A percentile compares a stretch with the other conserved stretches of the same genome.
These are phyloP conservation scores for Mimumesa dahlbomi DNA, from an alignment of 2,888 invertebrate genomes.

Conservation along the genomic window DNA sequence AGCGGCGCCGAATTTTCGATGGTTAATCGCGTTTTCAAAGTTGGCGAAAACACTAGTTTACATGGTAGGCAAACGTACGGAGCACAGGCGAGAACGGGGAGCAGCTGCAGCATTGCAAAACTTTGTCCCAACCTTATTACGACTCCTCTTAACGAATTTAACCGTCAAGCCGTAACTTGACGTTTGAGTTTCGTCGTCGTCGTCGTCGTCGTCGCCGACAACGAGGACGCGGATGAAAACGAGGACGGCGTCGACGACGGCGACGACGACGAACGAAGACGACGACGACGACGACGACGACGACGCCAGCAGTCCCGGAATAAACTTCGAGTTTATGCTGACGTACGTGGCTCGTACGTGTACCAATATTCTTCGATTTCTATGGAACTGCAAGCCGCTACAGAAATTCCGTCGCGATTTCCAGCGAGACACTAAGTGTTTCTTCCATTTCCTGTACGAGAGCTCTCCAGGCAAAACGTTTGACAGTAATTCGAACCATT, in stretches of 20 bases:
- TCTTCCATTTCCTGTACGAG: conserved; percentile 4
- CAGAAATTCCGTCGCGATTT: conserved; percentile 1
- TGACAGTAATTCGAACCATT: conserved; percentile 23
- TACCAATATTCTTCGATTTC: conserved; percentile 20
- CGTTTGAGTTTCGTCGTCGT: conserved; percentile 70
- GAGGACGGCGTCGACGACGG: conserved; percentile 25
- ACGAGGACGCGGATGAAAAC: conserved; percentile 36
- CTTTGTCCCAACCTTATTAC: conserved; percentile 74
- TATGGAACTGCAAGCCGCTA: not conserved
- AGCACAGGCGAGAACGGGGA: conserved; percentile 40
- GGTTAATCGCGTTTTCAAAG: conserved; percentile 44
- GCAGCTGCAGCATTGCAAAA: conserved; percentile 65
- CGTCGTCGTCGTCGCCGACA: conserved; percentile 44
- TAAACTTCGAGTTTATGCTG: conserved; percentile 43
- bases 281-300: conserved; percentile 13
- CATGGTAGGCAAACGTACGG: conserved; percentile 31
- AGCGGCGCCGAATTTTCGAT: not conserved
- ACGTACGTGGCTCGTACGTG: conserved; percentile 17
- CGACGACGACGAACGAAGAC: conserved; percentile 11
- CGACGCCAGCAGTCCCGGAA: conserved; percentile 24
- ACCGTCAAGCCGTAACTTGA: conserved; percentile 72
- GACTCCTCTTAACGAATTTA: conserved; percentile 76
- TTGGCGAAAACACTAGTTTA: conserved; percentile 26
- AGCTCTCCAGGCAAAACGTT: conserved; percentile 8
- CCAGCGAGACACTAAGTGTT: conserved; percentile 3